phyloP scores from a whole-genome alignment of 2,113 vertebrate species.

The Alethe castanea region DNA sequence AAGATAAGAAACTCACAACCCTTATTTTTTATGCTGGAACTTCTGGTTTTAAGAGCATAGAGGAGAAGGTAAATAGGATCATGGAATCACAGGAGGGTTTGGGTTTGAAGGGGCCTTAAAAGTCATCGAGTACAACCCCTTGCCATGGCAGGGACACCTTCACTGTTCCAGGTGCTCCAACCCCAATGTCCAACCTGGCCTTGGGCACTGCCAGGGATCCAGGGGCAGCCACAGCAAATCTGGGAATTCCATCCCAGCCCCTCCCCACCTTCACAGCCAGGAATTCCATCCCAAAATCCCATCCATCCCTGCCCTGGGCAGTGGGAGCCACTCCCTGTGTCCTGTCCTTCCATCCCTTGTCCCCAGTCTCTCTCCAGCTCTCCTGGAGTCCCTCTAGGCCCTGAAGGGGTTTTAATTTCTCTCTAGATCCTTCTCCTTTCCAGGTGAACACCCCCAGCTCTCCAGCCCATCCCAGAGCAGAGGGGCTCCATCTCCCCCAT shows the following conservation, averaged over 20 bases:
- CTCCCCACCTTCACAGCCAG: no score
- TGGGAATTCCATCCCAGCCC: no score
- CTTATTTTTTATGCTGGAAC: background rate
- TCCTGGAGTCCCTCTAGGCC: background rate
- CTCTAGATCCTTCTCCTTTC: background rate
- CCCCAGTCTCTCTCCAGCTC: background rate
- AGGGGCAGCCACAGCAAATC: background rate
- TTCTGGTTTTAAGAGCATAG: background rate
- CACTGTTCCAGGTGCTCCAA: background rate
- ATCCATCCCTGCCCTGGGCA: rapidly evolving
- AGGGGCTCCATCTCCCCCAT: background rate
- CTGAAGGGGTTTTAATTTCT: background rate
- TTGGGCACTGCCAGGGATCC: background rate
- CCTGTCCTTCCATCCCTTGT: background rate
- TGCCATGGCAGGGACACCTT: background rate
- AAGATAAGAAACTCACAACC: background rate
- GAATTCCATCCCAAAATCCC: no score
- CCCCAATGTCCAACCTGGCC: background rate
- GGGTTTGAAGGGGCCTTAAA: background rate
- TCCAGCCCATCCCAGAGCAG: background rate
- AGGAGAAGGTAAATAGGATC: background rate
- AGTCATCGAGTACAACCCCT: rapidly evolving
- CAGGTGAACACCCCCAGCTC: rapidly evolving
- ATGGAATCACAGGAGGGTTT: background rate
- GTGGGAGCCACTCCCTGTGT: background rate